Evolutionary conservation across 2,797 vertebrate genomes (phyloP).

Genomic region (Lacerta agilis): DNA sequence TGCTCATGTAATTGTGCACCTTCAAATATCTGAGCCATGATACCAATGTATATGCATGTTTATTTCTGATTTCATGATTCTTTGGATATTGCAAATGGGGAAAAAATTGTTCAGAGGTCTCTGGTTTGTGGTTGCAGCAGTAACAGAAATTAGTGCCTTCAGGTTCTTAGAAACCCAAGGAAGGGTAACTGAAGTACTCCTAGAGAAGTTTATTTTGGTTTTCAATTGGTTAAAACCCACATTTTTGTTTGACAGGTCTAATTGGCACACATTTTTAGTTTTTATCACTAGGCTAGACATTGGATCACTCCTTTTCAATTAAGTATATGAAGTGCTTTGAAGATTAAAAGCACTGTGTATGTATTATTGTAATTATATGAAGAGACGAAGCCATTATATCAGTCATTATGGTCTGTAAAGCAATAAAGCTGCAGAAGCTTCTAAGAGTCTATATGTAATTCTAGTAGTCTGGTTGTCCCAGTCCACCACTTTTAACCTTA

Average conservation of each 20-base stretch:
- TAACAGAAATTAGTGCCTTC: slow-evolving; percentile 8
- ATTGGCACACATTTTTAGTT: slow-evolving; percentile 14
- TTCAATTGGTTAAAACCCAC: slow-evolving; percentile 18
- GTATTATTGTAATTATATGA: slow-evolving; percentile 24
- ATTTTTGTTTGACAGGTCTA: slow-evolving; percentile 40
- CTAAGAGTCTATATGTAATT: neutral
- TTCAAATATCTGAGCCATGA: neutral
- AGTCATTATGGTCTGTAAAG: neutral
- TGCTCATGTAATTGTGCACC: neutral
- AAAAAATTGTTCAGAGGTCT: neutral
- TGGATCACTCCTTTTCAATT: slow-evolving; percentile 1
- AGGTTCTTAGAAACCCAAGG: neutral
- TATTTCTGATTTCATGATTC: neutral
- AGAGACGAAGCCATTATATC: slow-evolving; percentile 25
- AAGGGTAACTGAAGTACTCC: slow-evolving; percentile 8
- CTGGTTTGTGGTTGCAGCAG: slow-evolving; percentile 2
- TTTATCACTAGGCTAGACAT: neutral
- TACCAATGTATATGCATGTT: neutral
- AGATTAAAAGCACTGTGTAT: neutral
- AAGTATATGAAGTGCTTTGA: slow-evolving; percentile 22
- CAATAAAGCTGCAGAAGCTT: neutral
- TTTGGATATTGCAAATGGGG: neutral
- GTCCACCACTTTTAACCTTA: neutral
- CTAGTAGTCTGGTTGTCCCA: neutral
- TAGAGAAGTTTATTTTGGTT: slow-evolving; percentile 14